Percentiles rank a stretch among this genome's conserved stretches.
phyloP scores from a whole-genome alignment of 2,888 invertebrate genomes.

The Gryllus longicercus region DNA sequence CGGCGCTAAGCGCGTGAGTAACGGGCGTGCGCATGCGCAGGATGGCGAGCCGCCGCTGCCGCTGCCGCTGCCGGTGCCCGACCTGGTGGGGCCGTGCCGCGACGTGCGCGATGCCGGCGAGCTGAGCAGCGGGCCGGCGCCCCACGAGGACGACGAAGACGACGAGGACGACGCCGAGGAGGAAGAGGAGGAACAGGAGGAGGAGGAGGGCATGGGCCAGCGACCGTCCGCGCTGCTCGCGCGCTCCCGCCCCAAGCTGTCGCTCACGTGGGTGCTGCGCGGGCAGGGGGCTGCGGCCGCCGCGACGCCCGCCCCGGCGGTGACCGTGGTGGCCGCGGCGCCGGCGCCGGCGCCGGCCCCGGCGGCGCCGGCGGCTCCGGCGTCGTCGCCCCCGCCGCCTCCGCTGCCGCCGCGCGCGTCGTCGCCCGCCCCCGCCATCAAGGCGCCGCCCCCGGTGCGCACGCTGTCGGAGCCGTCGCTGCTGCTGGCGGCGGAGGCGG shows the following conservation, averaged over 20 bases:
- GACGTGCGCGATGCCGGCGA: slow-evolving; percentile 32
- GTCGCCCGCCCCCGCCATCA: slow-evolving; percentile 20
- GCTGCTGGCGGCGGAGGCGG: slow-evolving; percentile 28
- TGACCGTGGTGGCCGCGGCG: slow-evolving; percentile 17
- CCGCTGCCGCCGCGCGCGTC: slow-evolving; percentile 22
- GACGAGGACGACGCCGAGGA: slow-evolving; percentile 24
- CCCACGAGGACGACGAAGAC: slow-evolving; percentile 22
- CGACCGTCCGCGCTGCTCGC: slow-evolving; percentile 43
- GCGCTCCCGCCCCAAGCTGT: slow-evolving; percentile 60
- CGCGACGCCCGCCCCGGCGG: slow-evolving; percentile 27
- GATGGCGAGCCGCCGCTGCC: slow-evolving; percentile 29
- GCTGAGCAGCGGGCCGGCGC: slow-evolving; percentile 28
- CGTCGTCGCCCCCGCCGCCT: slow-evolving; percentile 29
- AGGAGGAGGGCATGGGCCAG: slow-evolving; percentile 43
- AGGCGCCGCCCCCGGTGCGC: slow-evolving; percentile 31
- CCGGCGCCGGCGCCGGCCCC: slow-evolving; percentile 19
- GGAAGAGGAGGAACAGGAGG: slow-evolving; percentile 29
- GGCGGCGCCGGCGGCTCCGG: slow-evolving; percentile 26
- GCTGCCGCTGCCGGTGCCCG: slow-evolving; percentile 31
- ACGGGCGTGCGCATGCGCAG: slow-evolving; percentile 22
- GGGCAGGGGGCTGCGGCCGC: slow-evolving; percentile 32
- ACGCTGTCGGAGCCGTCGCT: slow-evolving; percentile 36
- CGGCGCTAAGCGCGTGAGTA: too few species aligned
- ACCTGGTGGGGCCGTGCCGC: slow-evolving; percentile 36
- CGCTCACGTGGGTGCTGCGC: slow-evolving; percentile 71